Base-by-base conservation (phyloP, 2,113 vertebrate species). In the Bubo bubo region DNA sequence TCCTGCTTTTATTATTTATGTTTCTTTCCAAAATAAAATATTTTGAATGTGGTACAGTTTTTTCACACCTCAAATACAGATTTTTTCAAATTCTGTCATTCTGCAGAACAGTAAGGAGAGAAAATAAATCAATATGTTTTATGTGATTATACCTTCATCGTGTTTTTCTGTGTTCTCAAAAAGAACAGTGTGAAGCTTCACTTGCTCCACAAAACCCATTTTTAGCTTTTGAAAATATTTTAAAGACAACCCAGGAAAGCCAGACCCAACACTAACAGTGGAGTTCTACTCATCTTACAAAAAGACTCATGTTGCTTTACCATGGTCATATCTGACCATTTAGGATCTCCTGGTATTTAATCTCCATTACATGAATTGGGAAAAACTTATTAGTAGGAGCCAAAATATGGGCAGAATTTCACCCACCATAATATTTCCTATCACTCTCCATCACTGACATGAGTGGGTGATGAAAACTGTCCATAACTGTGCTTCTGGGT, bases 61-160 rank as follows among this genome's bases (percentile, higher is more conserved):
- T 92, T 91, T 76, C 67, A 39, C 6, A 22, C 2, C 2, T 90
- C 35, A 28, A 45, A 41, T 34, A 14, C 3, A 9, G 47, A 27
- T 63, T 75, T 74, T 88, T 93, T 72, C 45, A 59, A 59, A 53
- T 89, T 80, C 52, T 77, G 14, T 79, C 64, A 17, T 87, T 92
- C 64, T 72, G 34, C 86, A 81, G 50, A 53, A 86, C 23, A 52
- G 35, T 37, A 60, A 86, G 24, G 58, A 85, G 58, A 72, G 35
- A 86, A 95, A 88, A 88, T 53, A 92, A 80, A 77, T 74, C 30
- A 60, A 60, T 39, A 52, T 79, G 45, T 75, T 93, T 90, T 92
- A 71, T 92, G 91, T 94, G 88, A 71, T 79, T 93, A 68, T 90
- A 21, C 79, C 55, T 92, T 39, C 41, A 43, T 85, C 19, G 30